Evolutionary conservation across 2,797 vertebrate species (phyloP).

Genomic region (Coranthus polyacanthus): DNA sequence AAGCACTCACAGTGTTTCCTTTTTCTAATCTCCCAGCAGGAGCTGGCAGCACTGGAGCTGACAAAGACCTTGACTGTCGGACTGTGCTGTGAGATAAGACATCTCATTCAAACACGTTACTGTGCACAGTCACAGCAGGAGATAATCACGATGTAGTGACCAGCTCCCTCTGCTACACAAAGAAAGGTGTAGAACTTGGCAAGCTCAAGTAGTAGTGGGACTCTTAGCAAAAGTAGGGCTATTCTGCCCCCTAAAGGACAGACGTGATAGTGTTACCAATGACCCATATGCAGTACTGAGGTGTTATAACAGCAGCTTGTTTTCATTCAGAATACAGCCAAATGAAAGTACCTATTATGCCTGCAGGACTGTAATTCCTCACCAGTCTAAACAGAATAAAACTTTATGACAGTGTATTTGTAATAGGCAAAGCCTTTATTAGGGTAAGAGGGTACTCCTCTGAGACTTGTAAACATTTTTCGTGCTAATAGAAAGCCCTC

Average conservation of each 20-base stretch:
- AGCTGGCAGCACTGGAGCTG: slow-evolving; percentile 12
- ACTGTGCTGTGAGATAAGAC: slow-evolving; percentile 21
- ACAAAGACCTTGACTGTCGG: slow-evolving; percentile 24
- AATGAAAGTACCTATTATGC: slow-evolving; percentile 7
- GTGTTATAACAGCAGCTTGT: slow-evolving; percentile 5
- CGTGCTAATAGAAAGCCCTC: slow-evolving; percentile 35
- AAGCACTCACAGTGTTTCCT: slow-evolving; percentile 36
- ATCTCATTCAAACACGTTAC: slow-evolving; percentile 26
- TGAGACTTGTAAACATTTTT: slow-evolving; percentile 18
- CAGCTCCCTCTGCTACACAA: slow-evolving; percentile 2
- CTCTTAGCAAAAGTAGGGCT: slow-evolving; percentile 6
- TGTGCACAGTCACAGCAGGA: background rate
- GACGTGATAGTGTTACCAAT: slow-evolving; percentile 1
- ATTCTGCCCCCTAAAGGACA: slow-evolving; percentile 62
- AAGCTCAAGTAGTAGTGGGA: background rate
- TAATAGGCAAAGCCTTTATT: slow-evolving; percentile 24
- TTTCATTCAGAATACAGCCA: background rate
- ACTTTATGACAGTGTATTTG: slow-evolving; percentile 23
- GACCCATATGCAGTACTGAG: background rate
- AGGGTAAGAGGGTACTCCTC: slow-evolving; percentile 1
- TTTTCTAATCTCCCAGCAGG: slow-evolving; percentile 29
- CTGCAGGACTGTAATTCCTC: background rate
- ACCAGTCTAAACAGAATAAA: slow-evolving; percentile 28
- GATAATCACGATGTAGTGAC: slow-evolving; percentile 1
- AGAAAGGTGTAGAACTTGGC: background rate